Evolutionary conservation across 2,113 vertebrate species (phyloP).

Genomic region (Pterophyllum scalare): DNA sequence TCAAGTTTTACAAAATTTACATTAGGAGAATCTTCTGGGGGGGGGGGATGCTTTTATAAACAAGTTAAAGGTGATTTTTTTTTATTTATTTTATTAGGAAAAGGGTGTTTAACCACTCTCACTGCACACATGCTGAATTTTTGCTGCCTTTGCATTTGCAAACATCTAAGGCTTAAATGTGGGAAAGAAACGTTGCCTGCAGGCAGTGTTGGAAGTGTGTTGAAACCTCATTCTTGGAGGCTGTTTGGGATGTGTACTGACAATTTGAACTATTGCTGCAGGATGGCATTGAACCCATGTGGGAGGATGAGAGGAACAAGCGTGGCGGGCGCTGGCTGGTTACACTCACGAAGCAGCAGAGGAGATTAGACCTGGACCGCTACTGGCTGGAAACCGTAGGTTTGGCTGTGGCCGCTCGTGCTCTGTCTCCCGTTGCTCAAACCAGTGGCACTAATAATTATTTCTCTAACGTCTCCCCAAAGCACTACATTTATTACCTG

Average conservation of each 20-base stretch:
- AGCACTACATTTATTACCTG: slow-evolving; percentile 5
- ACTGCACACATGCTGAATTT: background rate
- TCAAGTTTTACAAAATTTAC: background rate
- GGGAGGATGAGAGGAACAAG: slow-evolving; percentile 99
- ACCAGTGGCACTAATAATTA: background rate
- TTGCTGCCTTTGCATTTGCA: background rate
- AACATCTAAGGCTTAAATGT: background rate
- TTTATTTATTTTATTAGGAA: background rate
- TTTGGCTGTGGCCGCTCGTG: slow-evolving; percentile 7
- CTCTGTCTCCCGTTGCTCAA: background rate
- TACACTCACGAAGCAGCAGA: slow-evolving; percentile 96
- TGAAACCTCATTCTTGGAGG: background rate
- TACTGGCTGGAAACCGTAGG: slow-evolving; percentile 99
- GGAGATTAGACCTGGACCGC: slow-evolving; percentile 95
- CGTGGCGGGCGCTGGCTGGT: slow-evolving; percentile 96
- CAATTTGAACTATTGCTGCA: slow-evolving; percentile 64
- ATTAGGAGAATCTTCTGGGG: background rate
- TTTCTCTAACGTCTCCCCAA: background rate
- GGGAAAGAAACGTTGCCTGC: background rate
- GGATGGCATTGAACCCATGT: slow-evolving; percentile 99
- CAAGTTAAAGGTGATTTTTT: background rate
- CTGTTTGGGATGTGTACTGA: slow-evolving; percentile 21
- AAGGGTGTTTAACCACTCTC: background rate
- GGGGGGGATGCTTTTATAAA: accelerated
- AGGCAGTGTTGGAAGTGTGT: background rate